Percentiles rank a stretch among this genome's conserved stretches.
These are phyloP conservation scores for Falco peregrinus DNA, from an alignment of 2,797 vertebrate species.

Conservation along the genomic window DNA sequence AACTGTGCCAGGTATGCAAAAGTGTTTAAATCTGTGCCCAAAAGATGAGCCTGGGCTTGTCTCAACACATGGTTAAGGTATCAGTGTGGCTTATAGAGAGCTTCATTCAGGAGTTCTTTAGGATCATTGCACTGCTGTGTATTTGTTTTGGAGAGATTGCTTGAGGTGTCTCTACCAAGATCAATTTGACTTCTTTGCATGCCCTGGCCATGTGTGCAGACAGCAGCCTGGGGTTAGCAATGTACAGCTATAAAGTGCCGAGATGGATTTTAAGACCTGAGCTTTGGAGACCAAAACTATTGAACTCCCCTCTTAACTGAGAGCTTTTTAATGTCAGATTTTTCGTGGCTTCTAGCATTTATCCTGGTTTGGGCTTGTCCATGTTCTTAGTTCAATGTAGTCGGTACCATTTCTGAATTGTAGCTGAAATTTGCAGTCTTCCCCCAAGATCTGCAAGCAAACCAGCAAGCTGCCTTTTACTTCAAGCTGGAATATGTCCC, in stretches of 20 bases:
- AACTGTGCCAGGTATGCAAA: background rate
- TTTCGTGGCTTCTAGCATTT: background rate
- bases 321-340: background rate
- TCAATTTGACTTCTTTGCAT: background rate
- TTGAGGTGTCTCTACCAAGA: background rate
- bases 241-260: background rate
- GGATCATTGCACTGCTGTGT: background rate
- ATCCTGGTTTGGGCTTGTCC: slow-evolving; percentile 4
- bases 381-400: background rate
- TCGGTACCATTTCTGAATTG: background rate
- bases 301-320: slow-evolving; percentile 30
- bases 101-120: background rate
- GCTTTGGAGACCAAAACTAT: background rate
- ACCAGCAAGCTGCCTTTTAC: background rate
- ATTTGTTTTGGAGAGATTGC: background rate
- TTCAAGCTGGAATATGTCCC: slow-evolving; percentile 39
- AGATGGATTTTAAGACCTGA: slow-evolving; percentile 24
- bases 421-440: background rate
- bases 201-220: background rate
- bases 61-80: background rate
- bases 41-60: background rate
- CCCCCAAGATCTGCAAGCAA: background rate
- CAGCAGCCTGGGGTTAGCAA: background rate
- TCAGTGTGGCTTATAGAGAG: background rate
- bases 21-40: background rate